Base-by-base conservation (phyloP, 2,888 invertebrate species). In the Erebia ligea region DNA sequence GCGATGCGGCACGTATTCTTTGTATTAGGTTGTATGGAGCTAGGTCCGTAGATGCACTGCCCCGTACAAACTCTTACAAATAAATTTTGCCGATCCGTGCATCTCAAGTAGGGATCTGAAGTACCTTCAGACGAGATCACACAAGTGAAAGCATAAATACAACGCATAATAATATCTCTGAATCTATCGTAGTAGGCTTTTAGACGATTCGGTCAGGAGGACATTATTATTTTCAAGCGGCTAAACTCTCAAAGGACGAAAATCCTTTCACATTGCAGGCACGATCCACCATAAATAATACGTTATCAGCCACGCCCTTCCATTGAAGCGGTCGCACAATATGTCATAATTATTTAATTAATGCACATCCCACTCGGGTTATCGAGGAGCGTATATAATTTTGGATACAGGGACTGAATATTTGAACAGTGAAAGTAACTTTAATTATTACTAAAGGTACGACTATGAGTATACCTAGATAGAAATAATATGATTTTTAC, bases 281-380 rank as follows among this genome's bases (percentile, higher is more conserved):
- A 71, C 73, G 73, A 71, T 75, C 73, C 75, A 45, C 68, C 73
- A 77, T 79, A 79, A 80, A 78, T 79, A 79, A 78, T 82, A 80
- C 82, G 87, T 90, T 92, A 92, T 92, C 92, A 84, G 83, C 78
- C 77, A 78, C 85, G 80, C 89, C 89, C 87, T 86, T 80, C 85
- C 85, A 90, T 91, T 89, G 86, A 88, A 87, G 84, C 78, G 87
- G 85, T 86, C 88, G 82, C 82, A 91, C 91, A 91, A 92, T 92
- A 91, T 91, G 91, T 91, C 90, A 90, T 91, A 92, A 92, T 92
- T 92, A 91, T 90, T 91, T 91, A 92, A 92, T 92, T 91, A 91
- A 91, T 91, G 86, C 89, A 84, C 84, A 82, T 86, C 87, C 80
- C 81, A 62, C 82, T 82, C 79, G 82, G 87, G 87, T 89, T 91